Conservation (phyloP, 2,888 invertebrate species). For the Busseola fusca region DNA sequence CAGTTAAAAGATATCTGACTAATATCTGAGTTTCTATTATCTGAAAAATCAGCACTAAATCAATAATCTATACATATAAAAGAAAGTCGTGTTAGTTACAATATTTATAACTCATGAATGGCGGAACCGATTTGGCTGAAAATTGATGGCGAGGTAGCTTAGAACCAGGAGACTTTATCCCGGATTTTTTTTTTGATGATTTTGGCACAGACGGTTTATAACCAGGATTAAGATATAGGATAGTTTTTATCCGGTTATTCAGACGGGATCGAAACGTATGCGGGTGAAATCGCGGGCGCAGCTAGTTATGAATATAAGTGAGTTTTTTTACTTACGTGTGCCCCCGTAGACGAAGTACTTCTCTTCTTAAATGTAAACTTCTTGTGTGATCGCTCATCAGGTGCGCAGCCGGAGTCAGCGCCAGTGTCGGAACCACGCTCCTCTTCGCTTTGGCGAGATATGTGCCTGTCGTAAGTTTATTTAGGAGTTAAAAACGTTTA, state of each 20-base stretch:
- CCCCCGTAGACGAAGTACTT: constrained; percentile 96
- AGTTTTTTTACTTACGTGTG: constrained; percentile 79
- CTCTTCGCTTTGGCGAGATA: constrained; percentile 92
- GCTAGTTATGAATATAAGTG: neutral
- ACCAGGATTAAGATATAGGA: too few relatives aligned
- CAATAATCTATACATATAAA: neutral
- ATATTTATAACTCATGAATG: too few relatives aligned
- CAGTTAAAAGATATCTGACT: neutral
- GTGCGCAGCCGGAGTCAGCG: constrained; percentile 90
- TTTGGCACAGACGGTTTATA: too few relatives aligned
- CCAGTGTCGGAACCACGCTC: constrained; percentile 90
- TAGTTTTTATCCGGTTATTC: too few relatives aligned
- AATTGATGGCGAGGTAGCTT: too few relatives aligned
- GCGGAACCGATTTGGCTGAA: too few relatives aligned
- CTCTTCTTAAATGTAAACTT: constrained; percentile 96
- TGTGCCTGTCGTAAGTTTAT: constrained; percentile 84
- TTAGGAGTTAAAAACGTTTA: neutral
- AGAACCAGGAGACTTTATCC: too few relatives aligned
- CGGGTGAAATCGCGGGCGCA: too few relatives aligned
- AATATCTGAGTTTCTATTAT: too few relatives aligned
- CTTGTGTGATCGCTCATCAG: constrained; percentile 93
- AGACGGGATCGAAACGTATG: too few relatives aligned
- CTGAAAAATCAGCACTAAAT: neutral
- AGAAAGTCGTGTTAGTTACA: too few relatives aligned
- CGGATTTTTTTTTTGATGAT: too few relatives aligned